Conservation (phyloP, 2,888 invertebrate species). For the Osedax frankpressi region DNA sequence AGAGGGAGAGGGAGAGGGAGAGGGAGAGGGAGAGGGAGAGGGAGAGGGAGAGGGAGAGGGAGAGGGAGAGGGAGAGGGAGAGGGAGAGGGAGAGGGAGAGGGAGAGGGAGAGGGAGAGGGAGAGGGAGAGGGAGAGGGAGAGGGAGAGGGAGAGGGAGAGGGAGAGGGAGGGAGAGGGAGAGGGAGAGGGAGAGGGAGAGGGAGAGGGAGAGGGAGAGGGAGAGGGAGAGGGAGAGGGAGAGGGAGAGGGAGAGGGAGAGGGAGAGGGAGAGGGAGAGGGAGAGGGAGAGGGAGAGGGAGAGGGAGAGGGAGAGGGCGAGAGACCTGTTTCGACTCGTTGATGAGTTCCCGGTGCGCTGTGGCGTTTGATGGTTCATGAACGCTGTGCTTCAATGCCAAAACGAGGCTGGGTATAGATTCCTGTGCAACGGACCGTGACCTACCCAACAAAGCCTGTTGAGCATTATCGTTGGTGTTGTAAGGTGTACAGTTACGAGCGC, state of each 20-base stretch:
- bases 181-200: background rate
- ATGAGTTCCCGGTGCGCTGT: background rate
- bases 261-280: background rate
- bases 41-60: background rate
- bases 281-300: background rate
- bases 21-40: too few relatives aligned
- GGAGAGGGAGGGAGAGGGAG: too few relatives aligned
- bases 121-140: too few relatives aligned
- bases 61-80: too few relatives aligned
- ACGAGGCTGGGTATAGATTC: conserved; percentile 58
- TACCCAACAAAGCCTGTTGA: conserved; percentile 50
- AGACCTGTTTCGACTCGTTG: background rate
- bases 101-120: background rate
- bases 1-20: background rate
- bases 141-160: background rate
- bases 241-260: background rate
- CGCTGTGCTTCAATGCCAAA: background rate
- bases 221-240: background rate
- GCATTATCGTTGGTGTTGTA: conserved; percentile 52
- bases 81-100: background rate
- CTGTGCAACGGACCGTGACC: conserved; percentile 52
- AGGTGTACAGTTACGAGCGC: conserved; percentile 71
- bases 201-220: background rate
- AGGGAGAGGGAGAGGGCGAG: background rate
- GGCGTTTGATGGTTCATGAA: background rate